These are phyloP conservation scores for Acanthaster planci DNA, from an alignment of 35 echinoderm and acorn worm genomes.

Conservation along the genomic window DNA sequence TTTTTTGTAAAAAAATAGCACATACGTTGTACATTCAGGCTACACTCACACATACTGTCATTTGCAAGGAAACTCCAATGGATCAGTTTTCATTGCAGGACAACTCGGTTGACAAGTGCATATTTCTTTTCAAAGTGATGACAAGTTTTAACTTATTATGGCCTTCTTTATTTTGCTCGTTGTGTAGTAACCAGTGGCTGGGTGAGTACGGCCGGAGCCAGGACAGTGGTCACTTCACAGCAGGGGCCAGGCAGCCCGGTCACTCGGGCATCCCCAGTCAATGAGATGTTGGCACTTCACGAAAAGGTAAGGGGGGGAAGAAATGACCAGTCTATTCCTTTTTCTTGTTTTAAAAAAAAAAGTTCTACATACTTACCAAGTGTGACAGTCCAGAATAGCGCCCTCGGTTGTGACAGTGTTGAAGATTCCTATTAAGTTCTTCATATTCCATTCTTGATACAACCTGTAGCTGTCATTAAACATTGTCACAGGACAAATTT, in stretches of 20 bases:
- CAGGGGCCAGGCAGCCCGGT: slow-evolving; percentile 64
- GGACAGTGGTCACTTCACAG: slow-evolving; percentile 66
- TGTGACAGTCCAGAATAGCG: neutral
- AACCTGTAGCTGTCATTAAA: no score
- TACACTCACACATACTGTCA: no score
- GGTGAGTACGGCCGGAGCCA: slow-evolving; percentile 73
- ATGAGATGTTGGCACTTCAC: slow-evolving; percentile 70
- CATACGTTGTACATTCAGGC: neutral
- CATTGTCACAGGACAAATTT: no score
- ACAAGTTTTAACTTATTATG: neutral
- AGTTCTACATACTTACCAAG: neutral
- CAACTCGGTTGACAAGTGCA: no score
- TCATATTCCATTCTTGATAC: no score
- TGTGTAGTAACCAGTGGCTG: slow-evolving; percentile 77
- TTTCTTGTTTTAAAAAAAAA: neutral
- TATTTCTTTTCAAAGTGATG: no score
- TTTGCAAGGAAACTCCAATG: no score
- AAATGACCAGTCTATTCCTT: neutral
- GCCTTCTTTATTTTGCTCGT: neutral
- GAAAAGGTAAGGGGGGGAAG: slow-evolving; percentile 70
- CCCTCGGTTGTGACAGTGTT: no score
- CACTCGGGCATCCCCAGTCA: slow-evolving; percentile 71
- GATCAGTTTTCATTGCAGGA: no score
- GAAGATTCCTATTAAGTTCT: no score
- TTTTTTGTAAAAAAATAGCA: neutral